Percentiles rank a stretch among this genome's conserved stretches.
These are phyloP conservation scores for Andrena fulva DNA, from an alignment of 2,888 invertebrate genomes.

Conservation along the genomic window DNA sequence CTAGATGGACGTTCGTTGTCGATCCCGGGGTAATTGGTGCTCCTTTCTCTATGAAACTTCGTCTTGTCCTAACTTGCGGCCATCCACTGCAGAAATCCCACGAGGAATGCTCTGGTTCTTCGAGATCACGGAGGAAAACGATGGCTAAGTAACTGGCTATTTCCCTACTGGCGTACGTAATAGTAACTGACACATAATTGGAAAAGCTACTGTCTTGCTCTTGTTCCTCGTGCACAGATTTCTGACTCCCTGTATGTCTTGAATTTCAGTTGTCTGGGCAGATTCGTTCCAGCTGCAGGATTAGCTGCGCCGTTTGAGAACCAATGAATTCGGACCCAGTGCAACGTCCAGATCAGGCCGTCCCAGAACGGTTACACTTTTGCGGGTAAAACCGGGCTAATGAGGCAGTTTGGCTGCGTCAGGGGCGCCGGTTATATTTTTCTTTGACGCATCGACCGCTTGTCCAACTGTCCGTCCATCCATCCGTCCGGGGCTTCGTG, in stretches of 20 bases:
- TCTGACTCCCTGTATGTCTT: not conserved
- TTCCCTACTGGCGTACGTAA: no score
- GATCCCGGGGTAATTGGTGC: conserved; percentile 4
- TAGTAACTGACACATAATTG: no score
- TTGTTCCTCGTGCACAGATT: no score
- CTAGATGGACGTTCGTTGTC: not conserved
- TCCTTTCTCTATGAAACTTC: not conserved
- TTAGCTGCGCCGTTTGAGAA: conserved; percentile 6
- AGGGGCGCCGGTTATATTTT: conserved; percentile 83
- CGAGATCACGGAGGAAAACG: not conserved
- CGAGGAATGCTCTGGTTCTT: not conserved
- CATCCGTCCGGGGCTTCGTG: conserved; percentile 72
- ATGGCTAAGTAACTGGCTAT: not conserved
- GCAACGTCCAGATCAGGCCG: conserved; percentile 24
- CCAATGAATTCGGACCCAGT: conserved; percentile 1
- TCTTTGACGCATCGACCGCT: conserved; percentile 84
- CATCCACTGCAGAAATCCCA: no score
- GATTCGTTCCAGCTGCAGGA: not conserved
- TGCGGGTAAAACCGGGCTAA: conserved; percentile 82
- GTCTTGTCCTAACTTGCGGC: not conserved
- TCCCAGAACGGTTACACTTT: conserved; percentile 70
- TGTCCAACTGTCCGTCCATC: conserved; percentile 80
- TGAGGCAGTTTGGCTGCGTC: conserved; percentile 82
- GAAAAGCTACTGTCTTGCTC: no score
- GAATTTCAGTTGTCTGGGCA: not conserved